Evolutionary conservation across 2,797 vertebrate genomes (phyloP).

Genomic region (Sebastes minor): DNA sequence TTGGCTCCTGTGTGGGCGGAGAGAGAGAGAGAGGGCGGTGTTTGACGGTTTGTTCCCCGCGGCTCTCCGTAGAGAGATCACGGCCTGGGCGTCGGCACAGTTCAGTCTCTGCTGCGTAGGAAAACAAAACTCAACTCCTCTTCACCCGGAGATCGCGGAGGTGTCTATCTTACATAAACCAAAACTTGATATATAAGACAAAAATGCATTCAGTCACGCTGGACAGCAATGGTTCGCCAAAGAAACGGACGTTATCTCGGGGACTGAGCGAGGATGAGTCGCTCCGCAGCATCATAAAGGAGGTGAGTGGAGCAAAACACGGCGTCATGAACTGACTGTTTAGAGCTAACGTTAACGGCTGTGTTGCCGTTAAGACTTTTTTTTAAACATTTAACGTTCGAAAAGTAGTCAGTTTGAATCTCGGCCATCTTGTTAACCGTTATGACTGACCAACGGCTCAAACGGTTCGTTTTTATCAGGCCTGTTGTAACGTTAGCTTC

Average conservation of each 20-base stretch:
- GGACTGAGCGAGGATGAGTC: slow-evolving; percentile 85
- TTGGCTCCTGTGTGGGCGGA: slow-evolving; percentile 28
- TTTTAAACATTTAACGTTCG: neutral
- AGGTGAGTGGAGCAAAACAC: slow-evolving; percentile 71
- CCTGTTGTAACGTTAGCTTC: neutral
- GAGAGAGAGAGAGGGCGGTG: slow-evolving; percentile 15
- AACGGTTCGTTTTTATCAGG: neutral
- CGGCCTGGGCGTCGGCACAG: slow-evolving; percentile 57
- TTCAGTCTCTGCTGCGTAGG: slow-evolving; percentile 41
- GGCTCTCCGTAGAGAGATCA: slow-evolving; percentile 50
- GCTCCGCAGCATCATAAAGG: slow-evolving; percentile 80
- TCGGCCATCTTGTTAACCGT: neutral
- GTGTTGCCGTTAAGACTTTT: rapidly evolving
- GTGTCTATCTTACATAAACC: slow-evolving; percentile 48
- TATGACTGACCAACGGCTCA: neutral
- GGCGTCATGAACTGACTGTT: neutral
- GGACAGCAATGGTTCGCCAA: slow-evolving; percentile 77
- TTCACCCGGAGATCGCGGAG: slow-evolving; percentile 5
- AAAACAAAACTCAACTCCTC: slow-evolving; percentile 10
- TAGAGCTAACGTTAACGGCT: neutral
- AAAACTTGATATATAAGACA: slow-evolving; percentile 6
- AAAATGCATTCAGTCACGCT: slow-evolving; percentile 77
- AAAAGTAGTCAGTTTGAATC: too few species aligned
- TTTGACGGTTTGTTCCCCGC: slow-evolving; percentile 21
- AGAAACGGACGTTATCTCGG: slow-evolving; percentile 76